Evolutionary conservation across 2,797 vertebrate species (phyloP), one percentile per base, ranked within the genome.

Genomic region (Clarias laeviceps): DNA sequence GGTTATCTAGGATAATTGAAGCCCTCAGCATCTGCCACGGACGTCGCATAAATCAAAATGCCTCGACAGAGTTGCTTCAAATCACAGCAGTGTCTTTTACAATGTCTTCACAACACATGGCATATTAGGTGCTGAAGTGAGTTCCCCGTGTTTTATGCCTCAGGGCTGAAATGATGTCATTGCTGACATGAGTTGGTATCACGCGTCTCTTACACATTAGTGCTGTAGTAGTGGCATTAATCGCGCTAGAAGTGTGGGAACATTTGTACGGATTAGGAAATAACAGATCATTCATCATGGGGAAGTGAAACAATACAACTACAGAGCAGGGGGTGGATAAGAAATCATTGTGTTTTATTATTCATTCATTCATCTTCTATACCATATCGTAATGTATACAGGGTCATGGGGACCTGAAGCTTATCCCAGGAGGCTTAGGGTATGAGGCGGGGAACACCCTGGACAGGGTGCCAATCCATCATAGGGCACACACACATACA

Each of bases 1-100:
- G 78, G 78, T 65, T 81, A 65, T 66, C 45, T 66, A n/a, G 50
- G 62, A 66, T 50, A 66, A 81, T 66, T 56, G 54, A 50, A 81
- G 62, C 40, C 40, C 40, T 20, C n/a, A 54, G 62, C 62, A 54
- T 66, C 79, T 81, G 62, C 62, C 37, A 50, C 61, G 37, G 61
- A 65, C 2, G n/a, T 9, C 14, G 15, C 61, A 64, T 62, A 18
- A 64, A 65, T 37, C 61, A 45, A 65, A 65, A 61, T 40, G 37
- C 37, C 24, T 45, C 37, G 22, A 18, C 65, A 29, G 62, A 29
- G 37, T n/a, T 65, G 27, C 59, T 62, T 62, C 14, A 2, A 80
- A 64, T 80, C 34, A 66, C 61, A 80, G 62, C n/a, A 14, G 40
- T 80, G 37, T 66, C 37, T 50, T 45, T 66, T 66, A 54, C 79